A percentile compares a stretch with the other conserved stretches of the same genome.
phyloP scores from a whole-genome alignment of 2,113 vertebrate species.

The Scomber colias region DNA sequence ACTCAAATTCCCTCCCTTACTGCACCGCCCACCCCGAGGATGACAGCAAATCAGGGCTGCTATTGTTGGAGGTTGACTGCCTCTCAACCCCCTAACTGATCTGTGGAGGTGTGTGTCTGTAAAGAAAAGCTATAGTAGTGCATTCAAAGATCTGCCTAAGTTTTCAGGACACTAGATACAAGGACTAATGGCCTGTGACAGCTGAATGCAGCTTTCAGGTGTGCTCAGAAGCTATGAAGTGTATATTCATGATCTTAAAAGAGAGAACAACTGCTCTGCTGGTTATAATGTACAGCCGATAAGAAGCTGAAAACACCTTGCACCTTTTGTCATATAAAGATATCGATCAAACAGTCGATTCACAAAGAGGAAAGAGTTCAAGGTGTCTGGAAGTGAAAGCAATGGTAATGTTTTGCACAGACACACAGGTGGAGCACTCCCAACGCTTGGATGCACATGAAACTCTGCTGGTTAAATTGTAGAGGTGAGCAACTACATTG shows the following conservation, averaged over 20 bases:
- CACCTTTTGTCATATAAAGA: background rate
- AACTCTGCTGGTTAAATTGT: no score
- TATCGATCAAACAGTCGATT: background rate
- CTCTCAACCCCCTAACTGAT: slow-evolving; percentile 31
- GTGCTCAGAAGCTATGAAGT: background rate
- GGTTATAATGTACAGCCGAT: background rate
- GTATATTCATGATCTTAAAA: background rate
- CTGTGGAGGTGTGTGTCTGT: slow-evolving; percentile 14
- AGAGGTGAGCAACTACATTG: no score
- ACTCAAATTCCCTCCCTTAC: slow-evolving; percentile 6
- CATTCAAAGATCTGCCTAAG: slow-evolving; percentile 34
- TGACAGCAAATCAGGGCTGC: slow-evolving; percentile 30
- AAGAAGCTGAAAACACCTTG: background rate
- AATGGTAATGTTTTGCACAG: background rate
- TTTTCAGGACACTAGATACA: slow-evolving; percentile 16
- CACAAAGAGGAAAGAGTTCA: background rate
- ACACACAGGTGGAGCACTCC: no score
- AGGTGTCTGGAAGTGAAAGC: background rate
- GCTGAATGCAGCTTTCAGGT: slow-evolving; percentile 22
- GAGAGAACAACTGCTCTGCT: no score
- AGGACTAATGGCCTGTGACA: slow-evolving; percentile 24
- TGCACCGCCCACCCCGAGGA: slow-evolving; percentile 20
- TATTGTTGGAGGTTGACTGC: slow-evolving; percentile 40
- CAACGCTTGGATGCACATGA: no score
- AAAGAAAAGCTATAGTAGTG: slow-evolving; percentile 13